Evolutionary conservation across 2,113 vertebrate species (phyloP).

Genomic region (Myocastor coypus): DNA sequence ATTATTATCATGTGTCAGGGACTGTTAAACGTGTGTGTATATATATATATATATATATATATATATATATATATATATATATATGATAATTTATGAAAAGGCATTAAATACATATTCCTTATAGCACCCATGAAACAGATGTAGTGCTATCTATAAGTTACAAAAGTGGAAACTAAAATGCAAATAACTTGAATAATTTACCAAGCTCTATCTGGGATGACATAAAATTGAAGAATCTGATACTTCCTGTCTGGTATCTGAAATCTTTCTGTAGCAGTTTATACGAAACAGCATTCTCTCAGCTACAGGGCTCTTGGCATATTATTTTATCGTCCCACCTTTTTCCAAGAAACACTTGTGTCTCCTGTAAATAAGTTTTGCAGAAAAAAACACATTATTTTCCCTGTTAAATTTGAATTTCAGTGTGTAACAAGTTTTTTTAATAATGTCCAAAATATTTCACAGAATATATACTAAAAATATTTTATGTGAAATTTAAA

Average conservation of each 20-base stretch:
- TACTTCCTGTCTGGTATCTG: neutral
- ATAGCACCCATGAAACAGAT: neutral
- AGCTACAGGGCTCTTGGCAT: neutral
- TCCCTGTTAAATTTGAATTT: conserved; percentile 29
- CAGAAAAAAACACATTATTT: neutral
- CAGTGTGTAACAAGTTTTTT: neutral
- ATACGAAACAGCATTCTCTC: neutral
- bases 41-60: no score
- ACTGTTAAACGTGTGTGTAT: neutral
- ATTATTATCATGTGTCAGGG: neutral
- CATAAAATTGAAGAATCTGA: neutral
- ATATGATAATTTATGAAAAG: neutral
- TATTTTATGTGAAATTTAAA: neutral
- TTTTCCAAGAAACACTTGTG: neutral
- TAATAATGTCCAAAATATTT: neutral
- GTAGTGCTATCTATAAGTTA: neutral
- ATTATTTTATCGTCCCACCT: neutral
- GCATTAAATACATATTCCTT: neutral
- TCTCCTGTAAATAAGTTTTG: neutral
- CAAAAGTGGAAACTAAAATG: neutral
- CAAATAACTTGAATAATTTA: neutral
- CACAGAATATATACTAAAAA: neutral
- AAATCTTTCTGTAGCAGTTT: neutral
- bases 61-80: no score
- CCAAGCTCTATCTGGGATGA: neutral